phyloP scores from a whole-genome alignment of 2,888 invertebrate genomes.

The Drepanosiphum platanoidis region DNA sequence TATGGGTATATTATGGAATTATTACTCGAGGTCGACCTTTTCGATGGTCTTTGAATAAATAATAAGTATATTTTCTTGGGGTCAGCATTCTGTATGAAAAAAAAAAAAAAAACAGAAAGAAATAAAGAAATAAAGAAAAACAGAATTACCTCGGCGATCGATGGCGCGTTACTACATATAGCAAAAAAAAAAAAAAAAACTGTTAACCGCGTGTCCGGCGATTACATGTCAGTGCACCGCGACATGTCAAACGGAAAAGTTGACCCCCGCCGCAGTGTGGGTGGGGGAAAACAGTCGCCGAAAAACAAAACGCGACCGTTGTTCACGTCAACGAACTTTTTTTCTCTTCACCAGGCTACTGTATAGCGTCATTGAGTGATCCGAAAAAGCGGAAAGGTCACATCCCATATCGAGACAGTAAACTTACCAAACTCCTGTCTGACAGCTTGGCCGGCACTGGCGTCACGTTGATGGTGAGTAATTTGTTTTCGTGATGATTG shows the following conservation, averaged over 20 bases:
- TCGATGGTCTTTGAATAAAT: slow-evolving; percentile 45
- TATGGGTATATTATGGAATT: slow-evolving; percentile 22
- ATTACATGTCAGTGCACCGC: slow-evolving; percentile 19
- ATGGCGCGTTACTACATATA: slow-evolving; percentile 8
- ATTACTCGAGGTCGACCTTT: slow-evolving; percentile 35
- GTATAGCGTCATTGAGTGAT: slow-evolving; percentile 91
- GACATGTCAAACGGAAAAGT: slow-evolving; percentile 23
- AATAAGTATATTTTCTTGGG: slow-evolving; percentile 42
- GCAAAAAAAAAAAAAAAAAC: too few relatives aligned
- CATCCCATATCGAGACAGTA: slow-evolving; percentile 94
- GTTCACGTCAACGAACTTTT: neutral
- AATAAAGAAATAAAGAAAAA: neutral
- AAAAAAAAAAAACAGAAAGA: neutral
- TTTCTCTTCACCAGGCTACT: slow-evolving; percentile 79
- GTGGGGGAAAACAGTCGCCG: neutral
- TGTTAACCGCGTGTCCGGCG: neutral
- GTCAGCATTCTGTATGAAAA: neutral
- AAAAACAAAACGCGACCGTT: neutral
- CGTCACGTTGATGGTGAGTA: slow-evolving; percentile 89
- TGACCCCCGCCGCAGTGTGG: neutral
- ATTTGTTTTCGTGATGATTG: neutral
- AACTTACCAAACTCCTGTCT: slow-evolving; percentile 90
- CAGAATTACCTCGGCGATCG: slow-evolving; percentile 13
- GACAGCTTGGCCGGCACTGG: slow-evolving; percentile 95
- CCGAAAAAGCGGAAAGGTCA: slow-evolving; percentile 82